Conservation (phyloP, 2,113 vertebrate genomes). For the Apteryx mantelli region DNA sequence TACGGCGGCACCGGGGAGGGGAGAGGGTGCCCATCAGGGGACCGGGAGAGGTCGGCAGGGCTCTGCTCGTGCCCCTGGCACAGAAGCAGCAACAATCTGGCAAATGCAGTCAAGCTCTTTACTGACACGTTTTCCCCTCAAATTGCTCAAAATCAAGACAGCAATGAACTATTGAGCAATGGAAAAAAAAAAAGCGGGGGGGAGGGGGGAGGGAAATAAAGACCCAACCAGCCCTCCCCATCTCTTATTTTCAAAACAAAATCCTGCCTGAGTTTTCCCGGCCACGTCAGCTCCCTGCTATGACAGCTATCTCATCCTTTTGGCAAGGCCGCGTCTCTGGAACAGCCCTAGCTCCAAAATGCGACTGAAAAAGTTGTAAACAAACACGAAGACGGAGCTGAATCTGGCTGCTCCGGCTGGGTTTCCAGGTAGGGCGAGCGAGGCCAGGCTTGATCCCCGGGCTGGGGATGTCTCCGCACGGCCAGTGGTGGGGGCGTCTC, state of each 20-base stretch:
- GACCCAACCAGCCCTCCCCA: not conserved
- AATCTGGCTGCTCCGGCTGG: not conserved
- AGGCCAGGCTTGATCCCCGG: not conserved
- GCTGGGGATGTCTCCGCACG: not conserved
- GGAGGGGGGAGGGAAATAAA: not conserved
- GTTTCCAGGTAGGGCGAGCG: accelerated
- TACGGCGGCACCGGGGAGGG: too few species aligned
- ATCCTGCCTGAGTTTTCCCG: not conserved
- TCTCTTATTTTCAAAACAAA: not conserved
- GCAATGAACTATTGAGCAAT: not conserved
- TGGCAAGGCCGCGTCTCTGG: not conserved
- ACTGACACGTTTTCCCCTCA: not conserved
- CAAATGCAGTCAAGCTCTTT: not conserved
- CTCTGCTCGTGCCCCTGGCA: not conserved
- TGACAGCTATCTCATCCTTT: constrained; percentile 30
- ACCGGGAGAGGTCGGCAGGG: not conserved
- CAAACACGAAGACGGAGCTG: not conserved
- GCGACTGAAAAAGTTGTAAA: not conserved
- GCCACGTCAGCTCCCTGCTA: constrained; percentile 48
- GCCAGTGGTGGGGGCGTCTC: not conserved
- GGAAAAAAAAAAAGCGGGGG: not conserved
- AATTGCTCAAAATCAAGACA: not conserved
- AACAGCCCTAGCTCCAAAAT: not conserved
- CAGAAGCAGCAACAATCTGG: not conserved
- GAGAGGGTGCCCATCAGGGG: not conserved